Evolutionary conservation across 2,113 vertebrate species (phyloP).

Genomic region (Diglossa brunneiventris): DNA sequence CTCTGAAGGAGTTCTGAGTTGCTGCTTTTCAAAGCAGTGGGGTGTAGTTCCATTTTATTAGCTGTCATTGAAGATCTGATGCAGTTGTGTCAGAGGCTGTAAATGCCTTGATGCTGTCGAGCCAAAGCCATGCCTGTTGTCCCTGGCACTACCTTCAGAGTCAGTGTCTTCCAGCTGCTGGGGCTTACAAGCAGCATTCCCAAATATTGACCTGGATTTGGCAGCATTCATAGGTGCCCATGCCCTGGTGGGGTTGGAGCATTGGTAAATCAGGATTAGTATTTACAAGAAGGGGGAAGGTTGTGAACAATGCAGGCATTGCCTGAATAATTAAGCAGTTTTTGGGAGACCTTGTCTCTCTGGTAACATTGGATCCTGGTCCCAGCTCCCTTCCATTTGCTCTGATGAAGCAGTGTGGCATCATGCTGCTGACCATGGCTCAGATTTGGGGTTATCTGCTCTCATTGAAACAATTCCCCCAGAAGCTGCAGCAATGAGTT

Average conservation of each 20-base stretch:
- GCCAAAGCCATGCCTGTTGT: not conserved
- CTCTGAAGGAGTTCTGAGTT: constrained; percentile 20
- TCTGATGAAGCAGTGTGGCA: not conserved
- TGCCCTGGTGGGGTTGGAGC: not conserved
- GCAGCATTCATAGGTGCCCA: not conserved
- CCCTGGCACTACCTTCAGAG: not conserved
- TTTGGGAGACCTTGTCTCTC: not conserved
- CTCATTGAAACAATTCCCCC: not conserved
- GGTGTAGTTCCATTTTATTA: constrained; percentile 54
- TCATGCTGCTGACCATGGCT: not conserved
- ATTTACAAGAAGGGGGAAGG: not conserved
- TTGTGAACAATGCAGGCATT: not conserved
- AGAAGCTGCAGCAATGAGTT: not conserved
- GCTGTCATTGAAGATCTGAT: constrained; percentile 43
- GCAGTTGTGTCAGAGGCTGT: constrained; percentile 6
- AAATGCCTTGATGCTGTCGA: constrained; percentile 43
- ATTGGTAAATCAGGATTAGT: not conserved
- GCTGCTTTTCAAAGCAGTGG: constrained; percentile 52
- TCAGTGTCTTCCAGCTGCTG: not conserved
- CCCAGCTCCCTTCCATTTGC: not conserved
- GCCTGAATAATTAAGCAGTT: not conserved
- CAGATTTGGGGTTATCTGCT: not conserved
- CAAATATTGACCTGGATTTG: not conserved
- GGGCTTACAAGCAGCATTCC: not conserved
- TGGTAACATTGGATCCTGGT: not conserved